A percentile compares a stretch with the other conserved stretches of the same genome.
Evolutionary conservation across 2,888 invertebrate species (phyloP).

Genomic region (Cheilosia grossa): DNA sequence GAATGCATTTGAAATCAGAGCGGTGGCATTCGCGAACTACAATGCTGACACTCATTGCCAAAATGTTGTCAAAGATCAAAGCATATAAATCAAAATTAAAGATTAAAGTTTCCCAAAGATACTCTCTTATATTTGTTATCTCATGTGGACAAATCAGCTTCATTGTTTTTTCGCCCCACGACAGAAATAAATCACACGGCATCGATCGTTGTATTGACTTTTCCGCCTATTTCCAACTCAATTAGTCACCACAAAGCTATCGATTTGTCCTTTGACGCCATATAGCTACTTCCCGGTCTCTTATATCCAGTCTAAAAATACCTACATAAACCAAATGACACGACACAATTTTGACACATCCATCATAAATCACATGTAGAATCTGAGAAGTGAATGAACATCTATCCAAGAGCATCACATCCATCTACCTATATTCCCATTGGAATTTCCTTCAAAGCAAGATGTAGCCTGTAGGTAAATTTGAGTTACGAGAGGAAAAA

Average conservation of each 20-base stretch:
- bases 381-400: slow-evolving; percentile 64
- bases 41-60: background rate
- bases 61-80: background rate
- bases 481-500: background rate
- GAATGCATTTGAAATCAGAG: no score
- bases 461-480: slow-evolving; percentile 15
- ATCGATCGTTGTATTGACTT: slow-evolving; percentile 19
- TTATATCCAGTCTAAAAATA: slow-evolving; percentile 36
- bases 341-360: slow-evolving; percentile 62
- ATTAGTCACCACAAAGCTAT: slow-evolving; percentile 49
- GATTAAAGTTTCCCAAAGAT: no score
- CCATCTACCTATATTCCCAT: slow-evolving; percentile 28
- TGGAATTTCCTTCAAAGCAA: slow-evolving; percentile 54
- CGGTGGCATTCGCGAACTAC: no score
- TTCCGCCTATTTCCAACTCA: slow-evolving; percentile 44
- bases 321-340: slow-evolving; percentile 57
- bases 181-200: slow-evolving; percentile 14
- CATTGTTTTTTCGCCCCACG: slow-evolving; percentile 18
- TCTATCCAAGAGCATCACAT: slow-evolving; percentile 19
- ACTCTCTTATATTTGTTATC: background rate
- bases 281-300: slow-evolving; percentile 9
- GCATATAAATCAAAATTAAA: no score
- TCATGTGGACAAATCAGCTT: slow-evolving; percentile 20
- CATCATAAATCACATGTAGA: slow-evolving; percentile 65
- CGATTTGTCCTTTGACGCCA: slow-evolving; percentile 21